phyloP scores from a whole-genome alignment of 2,113 vertebrate genomes.

The Empidonax alnorum region DNA sequence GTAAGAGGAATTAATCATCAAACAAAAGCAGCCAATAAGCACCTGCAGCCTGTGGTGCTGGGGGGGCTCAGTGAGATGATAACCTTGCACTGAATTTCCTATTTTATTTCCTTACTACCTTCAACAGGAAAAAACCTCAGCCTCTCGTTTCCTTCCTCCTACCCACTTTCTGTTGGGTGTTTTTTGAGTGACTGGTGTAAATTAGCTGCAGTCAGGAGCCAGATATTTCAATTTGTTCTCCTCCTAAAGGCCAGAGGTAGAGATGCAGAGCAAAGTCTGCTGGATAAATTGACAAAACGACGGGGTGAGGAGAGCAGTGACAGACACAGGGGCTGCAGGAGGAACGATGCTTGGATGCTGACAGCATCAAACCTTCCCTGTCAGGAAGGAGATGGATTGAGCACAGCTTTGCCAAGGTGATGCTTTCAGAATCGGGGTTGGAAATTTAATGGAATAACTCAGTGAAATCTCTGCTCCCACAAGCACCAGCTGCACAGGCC shows the following conservation, averaged over 20 bases:
- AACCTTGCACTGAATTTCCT: not conserved
- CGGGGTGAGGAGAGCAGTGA: not conserved
- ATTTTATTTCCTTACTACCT: conserved; percentile 43
- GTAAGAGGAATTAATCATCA: not conserved
- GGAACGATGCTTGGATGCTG: rapidly evolving
- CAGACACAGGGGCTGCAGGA: not conserved
- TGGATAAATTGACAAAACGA: not conserved
- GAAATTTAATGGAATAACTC: not conserved
- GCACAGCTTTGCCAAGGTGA: not conserved
- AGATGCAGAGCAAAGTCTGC: not conserved
- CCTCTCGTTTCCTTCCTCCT: conserved; percentile 35
- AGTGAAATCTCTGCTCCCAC: not conserved
- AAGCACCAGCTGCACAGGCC: not conserved
- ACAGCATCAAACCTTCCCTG: not conserved
- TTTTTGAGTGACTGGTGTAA: not conserved
- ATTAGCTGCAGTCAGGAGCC: not conserved
- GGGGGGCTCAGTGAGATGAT: not conserved
- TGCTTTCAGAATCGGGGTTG: not conserved
- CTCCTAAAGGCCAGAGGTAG: not conserved
- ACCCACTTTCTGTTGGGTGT: not conserved
- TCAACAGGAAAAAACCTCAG: conserved; percentile 26
- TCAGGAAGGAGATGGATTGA: not conserved
- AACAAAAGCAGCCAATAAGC: not conserved
- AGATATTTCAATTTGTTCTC: not conserved
- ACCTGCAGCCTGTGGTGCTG: not conserved